Conservation (phyloP, 2,113 vertebrate genomes). For the Myodes glareolus region DNA sequence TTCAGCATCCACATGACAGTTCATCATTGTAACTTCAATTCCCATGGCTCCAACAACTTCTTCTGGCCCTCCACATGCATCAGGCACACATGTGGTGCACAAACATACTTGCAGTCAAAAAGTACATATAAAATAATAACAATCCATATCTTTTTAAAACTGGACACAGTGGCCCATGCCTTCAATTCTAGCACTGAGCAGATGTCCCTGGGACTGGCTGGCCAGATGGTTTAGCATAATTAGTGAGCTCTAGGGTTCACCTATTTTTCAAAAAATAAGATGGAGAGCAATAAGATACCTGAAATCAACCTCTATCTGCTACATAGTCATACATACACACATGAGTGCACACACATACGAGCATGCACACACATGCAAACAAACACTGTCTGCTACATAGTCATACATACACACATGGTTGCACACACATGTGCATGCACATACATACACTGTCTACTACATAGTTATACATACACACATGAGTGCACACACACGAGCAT, state of each 20-base stretch:
- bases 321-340: neutral
- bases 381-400: no score
- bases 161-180: neutral
- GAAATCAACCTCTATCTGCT: neutral
- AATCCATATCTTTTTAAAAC: neutral
- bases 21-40: neutral
- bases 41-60: neutral
- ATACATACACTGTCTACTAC: no score
- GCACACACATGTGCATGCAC: no score
- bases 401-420: no score
- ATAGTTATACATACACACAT: no score
- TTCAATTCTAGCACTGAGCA: neutral
- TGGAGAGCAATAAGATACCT: neutral
- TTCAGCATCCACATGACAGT: neutral
- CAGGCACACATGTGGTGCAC: neutral
- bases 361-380: neutral
- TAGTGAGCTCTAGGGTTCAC: neutral
- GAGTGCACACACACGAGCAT: no score
- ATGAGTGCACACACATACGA: neutral
- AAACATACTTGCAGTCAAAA: neutral
- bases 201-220: neutral
- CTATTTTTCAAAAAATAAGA: neutral
- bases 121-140: neutral
- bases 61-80: neutral
- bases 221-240: neutral